phyloP scores from a whole-genome alignment of 1,140 invertebrate genomes.

The Ylistrum balloti region DNA sequence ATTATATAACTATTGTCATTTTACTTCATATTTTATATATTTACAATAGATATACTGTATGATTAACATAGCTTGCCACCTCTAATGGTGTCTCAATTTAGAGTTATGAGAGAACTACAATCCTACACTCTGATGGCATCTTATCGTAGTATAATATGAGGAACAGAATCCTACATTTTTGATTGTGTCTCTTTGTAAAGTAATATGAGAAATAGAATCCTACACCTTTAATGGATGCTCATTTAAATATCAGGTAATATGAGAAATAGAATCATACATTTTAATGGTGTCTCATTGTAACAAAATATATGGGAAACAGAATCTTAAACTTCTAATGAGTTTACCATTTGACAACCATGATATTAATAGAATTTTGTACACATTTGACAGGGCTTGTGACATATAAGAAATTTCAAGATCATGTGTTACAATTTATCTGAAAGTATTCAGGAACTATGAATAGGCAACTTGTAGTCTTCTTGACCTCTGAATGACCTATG shows the following conservation, averaged over 20 bases:
- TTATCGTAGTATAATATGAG: background rate
- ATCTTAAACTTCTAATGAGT: background rate
- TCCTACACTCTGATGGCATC: background rate
- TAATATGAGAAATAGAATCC: background rate
- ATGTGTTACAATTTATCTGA: too few species aligned
- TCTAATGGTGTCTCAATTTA: too few species aligned
- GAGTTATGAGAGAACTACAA: too few species aligned
- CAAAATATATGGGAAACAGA: background rate
- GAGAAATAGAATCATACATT: too few species aligned
- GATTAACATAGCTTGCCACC: too few species aligned
- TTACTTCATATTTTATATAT: too few species aligned
- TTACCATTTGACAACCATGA: too few species aligned
- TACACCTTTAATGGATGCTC: background rate
- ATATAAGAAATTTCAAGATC: too few species aligned
- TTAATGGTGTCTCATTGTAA: too few species aligned
- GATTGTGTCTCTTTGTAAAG: background rate
- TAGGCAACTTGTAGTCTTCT: background rate
- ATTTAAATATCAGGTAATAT: background rate
- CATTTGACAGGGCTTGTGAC: too few species aligned
- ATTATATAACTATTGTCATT: too few species aligned
- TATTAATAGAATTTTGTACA: background rate
- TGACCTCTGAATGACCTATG: background rate
- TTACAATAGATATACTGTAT: too few species aligned
- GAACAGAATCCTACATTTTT: background rate
- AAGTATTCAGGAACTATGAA: background rate